phyloP scores from a whole-genome alignment of 2,113 vertebrate species.

The Mobula hypostoma region DNA sequence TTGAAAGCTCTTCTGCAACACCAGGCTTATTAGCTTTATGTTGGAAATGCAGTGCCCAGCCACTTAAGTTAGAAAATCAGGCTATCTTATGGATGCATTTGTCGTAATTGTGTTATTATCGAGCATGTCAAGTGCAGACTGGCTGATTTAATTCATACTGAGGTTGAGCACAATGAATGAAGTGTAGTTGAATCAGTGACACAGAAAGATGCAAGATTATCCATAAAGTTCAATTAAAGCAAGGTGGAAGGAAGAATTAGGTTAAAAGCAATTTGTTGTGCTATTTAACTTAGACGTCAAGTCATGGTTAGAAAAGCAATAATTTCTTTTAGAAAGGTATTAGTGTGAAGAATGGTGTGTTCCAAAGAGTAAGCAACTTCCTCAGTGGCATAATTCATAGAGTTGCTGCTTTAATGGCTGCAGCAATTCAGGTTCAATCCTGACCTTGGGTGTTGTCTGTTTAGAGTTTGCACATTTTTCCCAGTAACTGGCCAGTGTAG shows the following conservation, averaged over 20 bases:
- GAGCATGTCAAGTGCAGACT: not conserved
- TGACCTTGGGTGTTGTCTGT: no score
- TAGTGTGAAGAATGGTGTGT: not conserved
- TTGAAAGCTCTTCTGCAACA: not conserved
- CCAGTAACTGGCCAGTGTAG: no score
- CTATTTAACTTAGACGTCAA: not conserved
- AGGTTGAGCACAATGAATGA: not conserved
- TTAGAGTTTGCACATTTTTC: no score
- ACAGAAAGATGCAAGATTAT: not conserved
- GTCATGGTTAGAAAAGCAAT: not conserved
- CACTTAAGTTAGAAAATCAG: not conserved
- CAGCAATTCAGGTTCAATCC: no score
- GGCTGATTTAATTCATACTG: conserved; percentile 17
- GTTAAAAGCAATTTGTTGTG: not conserved
- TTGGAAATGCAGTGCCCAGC: not conserved
- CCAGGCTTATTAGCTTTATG: not conserved
- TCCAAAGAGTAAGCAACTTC: not conserved
- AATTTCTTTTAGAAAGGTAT: not conserved
- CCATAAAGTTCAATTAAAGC: not conserved
- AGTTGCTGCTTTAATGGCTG: no score
- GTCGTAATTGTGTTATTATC: not conserved
- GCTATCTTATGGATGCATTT: not conserved
- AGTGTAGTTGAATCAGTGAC: not conserved
- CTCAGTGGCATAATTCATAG: no score
- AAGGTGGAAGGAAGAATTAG: not conserved